phyloP scores from a whole-genome alignment of 2,797 vertebrate species.

The Typhlichthys subterraneus region DNA sequence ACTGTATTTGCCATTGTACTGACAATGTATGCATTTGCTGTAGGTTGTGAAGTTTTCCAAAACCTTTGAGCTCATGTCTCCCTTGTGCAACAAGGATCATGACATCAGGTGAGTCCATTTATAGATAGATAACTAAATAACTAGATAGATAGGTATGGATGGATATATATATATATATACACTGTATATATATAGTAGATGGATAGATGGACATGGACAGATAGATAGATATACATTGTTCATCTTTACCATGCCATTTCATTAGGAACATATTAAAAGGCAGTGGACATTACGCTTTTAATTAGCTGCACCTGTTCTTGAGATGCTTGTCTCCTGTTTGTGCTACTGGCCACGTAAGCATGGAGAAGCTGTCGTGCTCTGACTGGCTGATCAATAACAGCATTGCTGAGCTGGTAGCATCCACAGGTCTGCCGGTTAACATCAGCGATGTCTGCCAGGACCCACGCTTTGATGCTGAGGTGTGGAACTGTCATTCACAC shows the following conservation, averaged over 20 bases:
- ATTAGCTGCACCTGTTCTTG: no score
- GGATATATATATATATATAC: no score
- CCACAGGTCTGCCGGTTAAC: conserved; percentile 83
- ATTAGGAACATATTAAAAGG: no score
- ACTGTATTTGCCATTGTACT: background rate
- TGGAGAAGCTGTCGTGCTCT: conserved; percentile 83
- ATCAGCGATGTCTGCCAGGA: conserved; percentile 85
- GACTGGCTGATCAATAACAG: conserved; percentile 88
- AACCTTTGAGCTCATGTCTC: conserved; percentile 96
- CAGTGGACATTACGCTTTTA: no score
- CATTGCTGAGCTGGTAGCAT: conserved; percentile 84
- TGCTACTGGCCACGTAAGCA: conserved; percentile 67
- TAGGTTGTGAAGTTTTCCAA: conserved; percentile 99
- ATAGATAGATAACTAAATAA: no score
- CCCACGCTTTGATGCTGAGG: conserved; percentile 83
- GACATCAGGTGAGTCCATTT: conserved; percentile 85
- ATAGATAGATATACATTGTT: background rate
- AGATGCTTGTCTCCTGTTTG: conserved; percentile 30
- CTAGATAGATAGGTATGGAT: background rate
- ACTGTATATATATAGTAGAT: no score
- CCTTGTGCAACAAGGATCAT: conserved; percentile 89
- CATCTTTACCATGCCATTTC: no score
- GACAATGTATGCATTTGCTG: conserved; percentile 13
- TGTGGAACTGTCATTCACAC: conserved; percentile 32
- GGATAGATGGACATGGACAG: background rate